phyloP scores from a whole-genome alignment of 1,140 invertebrate genomes.

The Pygmarrhopalites habei region DNA sequence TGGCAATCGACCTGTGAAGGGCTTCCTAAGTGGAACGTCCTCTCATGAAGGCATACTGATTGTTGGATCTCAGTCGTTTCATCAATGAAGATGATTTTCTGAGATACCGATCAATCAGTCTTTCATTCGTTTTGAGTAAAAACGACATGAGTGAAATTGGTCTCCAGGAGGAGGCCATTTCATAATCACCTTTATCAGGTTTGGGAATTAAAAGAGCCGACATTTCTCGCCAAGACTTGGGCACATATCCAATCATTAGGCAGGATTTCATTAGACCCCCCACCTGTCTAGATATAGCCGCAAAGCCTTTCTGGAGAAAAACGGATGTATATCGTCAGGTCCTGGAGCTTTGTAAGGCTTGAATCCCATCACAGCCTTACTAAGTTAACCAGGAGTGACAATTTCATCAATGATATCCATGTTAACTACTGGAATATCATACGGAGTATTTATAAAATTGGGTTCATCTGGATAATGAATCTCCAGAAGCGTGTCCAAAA shows the following conservation, averaged over 20 bases:
- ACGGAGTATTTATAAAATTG: background rate
- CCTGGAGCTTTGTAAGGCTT: background rate
- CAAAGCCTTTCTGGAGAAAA: background rate
- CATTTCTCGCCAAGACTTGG: constrained; percentile 3
- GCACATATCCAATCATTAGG: constrained; percentile 12
- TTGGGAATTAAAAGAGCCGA: constrained; percentile 25
- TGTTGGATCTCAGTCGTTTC: background rate
- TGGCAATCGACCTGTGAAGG: constrained; percentile 15
- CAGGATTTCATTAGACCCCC: background rate
- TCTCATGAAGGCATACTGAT: constrained; percentile 27
- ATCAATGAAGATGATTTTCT: constrained; percentile 7
- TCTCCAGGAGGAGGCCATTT: constrained; percentile 9
- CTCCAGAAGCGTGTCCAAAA: constrained; percentile 1
- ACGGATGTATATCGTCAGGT: background rate
- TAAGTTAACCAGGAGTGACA: background rate
- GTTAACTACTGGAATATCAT: background rate
- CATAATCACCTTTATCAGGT: constrained; percentile 24
- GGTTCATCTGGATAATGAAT: background rate
- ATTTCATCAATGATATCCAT: background rate
- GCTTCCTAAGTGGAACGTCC: constrained; percentile 23
- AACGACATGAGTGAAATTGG: constrained; percentile 32
- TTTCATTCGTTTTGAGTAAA: constrained; percentile 24
- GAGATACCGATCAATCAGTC: constrained; percentile 19
- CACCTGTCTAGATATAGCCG: background rate
- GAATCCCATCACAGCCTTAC: background rate